phyloP scores from a whole-genome alignment of 2,888 invertebrate genomes.

The Drosophila emarginata region DNA sequence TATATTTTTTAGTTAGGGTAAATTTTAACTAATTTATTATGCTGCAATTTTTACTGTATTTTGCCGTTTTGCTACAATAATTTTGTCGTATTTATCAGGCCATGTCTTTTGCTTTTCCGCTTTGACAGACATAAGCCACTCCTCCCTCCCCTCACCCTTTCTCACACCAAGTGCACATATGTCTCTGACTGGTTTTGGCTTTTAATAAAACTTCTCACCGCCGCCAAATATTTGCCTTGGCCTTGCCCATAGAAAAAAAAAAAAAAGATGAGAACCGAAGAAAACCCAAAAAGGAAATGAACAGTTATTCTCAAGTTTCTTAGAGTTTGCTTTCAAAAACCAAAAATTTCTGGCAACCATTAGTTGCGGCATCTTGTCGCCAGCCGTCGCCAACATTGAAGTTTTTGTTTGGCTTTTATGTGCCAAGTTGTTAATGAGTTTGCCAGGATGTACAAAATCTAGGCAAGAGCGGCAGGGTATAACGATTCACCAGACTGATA shows the following conservation, averaged over 20 bases:
- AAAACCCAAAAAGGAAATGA: conserved; percentile 7
- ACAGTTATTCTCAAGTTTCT: conserved; percentile 12
- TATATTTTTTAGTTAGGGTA: no score
- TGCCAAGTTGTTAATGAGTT: conserved; percentile 75
- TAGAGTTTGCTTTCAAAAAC: conserved; percentile 23
- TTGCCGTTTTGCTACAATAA: conserved; percentile 42
- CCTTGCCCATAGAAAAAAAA: conserved; percentile 35
- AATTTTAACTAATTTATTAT: background rate
- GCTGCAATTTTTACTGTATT: conserved; percentile 33
- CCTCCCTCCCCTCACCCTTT: background rate
- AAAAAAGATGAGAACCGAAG: background rate
- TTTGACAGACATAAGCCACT: conserved; percentile 39
- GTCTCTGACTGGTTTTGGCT: conserved; percentile 65
- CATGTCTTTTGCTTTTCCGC: conserved; percentile 55
- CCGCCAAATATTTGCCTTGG: conserved; percentile 55
- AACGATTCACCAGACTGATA: conserved; percentile 30
- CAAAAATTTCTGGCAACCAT: conserved; percentile 66
- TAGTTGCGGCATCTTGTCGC: conserved; percentile 70
- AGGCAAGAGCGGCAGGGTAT: conserved; percentile 38
- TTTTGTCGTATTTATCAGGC: conserved; percentile 65
- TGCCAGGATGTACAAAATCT: conserved; percentile 33
- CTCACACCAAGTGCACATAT: conserved; percentile 19
- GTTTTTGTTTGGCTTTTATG: conserved; percentile 60
- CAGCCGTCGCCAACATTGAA: conserved; percentile 39
- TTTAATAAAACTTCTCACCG: conserved; percentile 68